Percentiles rank a stretch among this genome's conserved stretches.
Conservation (phyloP, 2,113 vertebrate genomes). For the Sakesphorus luctuosus region DNA sequence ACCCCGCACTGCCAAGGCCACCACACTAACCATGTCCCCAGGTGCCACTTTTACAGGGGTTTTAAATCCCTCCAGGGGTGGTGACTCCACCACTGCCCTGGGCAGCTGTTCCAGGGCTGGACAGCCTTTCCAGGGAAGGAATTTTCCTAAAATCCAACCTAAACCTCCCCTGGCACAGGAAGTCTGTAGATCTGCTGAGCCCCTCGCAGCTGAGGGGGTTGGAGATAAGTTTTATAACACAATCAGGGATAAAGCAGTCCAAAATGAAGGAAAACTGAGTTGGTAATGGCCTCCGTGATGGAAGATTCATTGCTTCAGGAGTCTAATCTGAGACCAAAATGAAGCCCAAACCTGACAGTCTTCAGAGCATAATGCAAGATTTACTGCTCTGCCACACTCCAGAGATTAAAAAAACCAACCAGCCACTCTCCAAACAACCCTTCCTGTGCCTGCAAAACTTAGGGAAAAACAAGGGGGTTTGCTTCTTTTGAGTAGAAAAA, state of each 20-base stretch:
- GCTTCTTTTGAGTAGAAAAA: background rate
- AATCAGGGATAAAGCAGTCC: background rate
- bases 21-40: background rate
- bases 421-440: background rate
- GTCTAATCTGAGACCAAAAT: constrained; percentile 21
- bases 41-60: background rate
- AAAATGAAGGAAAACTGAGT: background rate
- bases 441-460: background rate
- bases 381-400: constrained; percentile 37
- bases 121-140: background rate
- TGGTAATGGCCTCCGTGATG: background rate
- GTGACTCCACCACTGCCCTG: background rate
- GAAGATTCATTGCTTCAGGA: constrained; percentile 26
- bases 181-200: background rate
- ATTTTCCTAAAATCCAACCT: background rate
- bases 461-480: background rate
- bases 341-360: background rate
- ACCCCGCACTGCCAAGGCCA: background rate
- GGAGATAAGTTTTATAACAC: background rate
- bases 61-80: background rate
- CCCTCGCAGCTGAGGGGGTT: background rate
- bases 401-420: constrained; percentile 14
- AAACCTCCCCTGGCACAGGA: background rate
- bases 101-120: background rate
- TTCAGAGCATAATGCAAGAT: constrained; percentile 14